phyloP scores from a whole-genome alignment of 2,113 vertebrate species.

The Chrysochloris asiatica region DNA sequence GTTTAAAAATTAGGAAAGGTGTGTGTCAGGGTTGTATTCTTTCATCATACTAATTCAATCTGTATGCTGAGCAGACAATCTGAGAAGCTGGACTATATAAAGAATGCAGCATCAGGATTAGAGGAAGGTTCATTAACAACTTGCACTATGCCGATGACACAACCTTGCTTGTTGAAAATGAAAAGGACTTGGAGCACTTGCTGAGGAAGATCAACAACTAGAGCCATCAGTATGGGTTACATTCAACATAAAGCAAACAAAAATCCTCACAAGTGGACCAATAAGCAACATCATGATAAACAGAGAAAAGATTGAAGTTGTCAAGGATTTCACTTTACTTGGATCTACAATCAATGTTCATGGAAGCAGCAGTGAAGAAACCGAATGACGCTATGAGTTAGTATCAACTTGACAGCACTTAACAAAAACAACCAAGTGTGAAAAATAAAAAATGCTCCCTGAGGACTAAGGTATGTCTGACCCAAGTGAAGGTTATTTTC shows the following conservation, averaged over 20 bases:
- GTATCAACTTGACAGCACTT: no score
- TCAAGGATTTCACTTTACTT: not conserved
- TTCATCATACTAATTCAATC: not conserved
- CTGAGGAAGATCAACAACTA: not conserved
- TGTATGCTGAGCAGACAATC: no score
- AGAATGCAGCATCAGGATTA: not conserved
- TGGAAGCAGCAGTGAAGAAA: not conserved
- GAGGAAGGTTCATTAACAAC: not conserved
- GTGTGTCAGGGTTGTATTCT: not conserved
- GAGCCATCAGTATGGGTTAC: not conserved
- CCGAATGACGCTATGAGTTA: not conserved
- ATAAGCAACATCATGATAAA: not conserved
- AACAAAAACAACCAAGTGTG: not conserved
- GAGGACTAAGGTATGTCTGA: not conserved
- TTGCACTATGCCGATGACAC: not conserved
- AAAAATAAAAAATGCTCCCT: not conserved
- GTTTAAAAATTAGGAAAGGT: not conserved
- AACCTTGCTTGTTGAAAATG: not conserved
- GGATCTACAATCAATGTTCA: not conserved
- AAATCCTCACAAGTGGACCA: not conserved
- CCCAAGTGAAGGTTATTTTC: not conserved
- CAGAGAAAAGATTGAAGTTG: not conserved
- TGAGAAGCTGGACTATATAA: not conserved
- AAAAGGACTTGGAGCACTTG: not conserved
- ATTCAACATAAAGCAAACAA: not conserved